These are phyloP conservation scores for Lutjanus erythropterus DNA, from an alignment of 2,113 vertebrate species.

Conservation along the genomic window DNA sequence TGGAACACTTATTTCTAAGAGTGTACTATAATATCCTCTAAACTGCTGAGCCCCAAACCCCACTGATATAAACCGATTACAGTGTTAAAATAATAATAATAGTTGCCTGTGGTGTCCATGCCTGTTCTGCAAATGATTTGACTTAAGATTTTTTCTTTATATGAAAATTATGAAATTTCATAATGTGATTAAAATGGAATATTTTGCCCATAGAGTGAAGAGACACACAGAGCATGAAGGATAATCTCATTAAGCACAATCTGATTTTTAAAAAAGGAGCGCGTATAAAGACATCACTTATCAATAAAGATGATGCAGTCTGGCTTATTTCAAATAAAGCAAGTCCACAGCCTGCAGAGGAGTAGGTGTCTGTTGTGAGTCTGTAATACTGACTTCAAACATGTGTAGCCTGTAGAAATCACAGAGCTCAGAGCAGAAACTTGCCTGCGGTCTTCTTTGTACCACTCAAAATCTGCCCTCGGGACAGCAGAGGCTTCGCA, in stretches of 20 bases:
- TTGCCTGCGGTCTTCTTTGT: slow-evolving; percentile 97
- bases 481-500: slow-evolving; percentile 96
- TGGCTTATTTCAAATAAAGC: slow-evolving; percentile 9
- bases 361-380: slow-evolving; percentile 4
- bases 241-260: slow-evolving; percentile 19
- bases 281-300: slow-evolving; percentile 2
- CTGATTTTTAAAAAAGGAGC: slow-evolving; percentile 27
- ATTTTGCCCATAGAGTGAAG: neutral
- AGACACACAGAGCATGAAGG: neutral
- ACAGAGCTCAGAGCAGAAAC: slow-evolving; percentile 25
- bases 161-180: neutral
- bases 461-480: slow-evolving; percentile 96
- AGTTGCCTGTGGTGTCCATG: slow-evolving; percentile 21
- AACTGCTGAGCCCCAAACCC: slow-evolving; percentile 7
- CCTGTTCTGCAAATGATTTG: slow-evolving; percentile 20
- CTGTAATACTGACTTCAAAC: slow-evolving; percentile 42
- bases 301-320: slow-evolving; percentile 23
- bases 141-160: neutral
- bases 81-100: slow-evolving; percentile 29
- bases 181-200: slow-evolving; percentile 20
- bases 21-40: slow-evolving; percentile 30
- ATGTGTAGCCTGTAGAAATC: slow-evolving; percentile 18
- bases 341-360: slow-evolving; percentile 28
- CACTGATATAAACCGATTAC: slow-evolving; percentile 51
- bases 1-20: no score